Evolutionary conservation across 1,140 invertebrate species (phyloP).

Genomic region (Prorops nasuta): DNA sequence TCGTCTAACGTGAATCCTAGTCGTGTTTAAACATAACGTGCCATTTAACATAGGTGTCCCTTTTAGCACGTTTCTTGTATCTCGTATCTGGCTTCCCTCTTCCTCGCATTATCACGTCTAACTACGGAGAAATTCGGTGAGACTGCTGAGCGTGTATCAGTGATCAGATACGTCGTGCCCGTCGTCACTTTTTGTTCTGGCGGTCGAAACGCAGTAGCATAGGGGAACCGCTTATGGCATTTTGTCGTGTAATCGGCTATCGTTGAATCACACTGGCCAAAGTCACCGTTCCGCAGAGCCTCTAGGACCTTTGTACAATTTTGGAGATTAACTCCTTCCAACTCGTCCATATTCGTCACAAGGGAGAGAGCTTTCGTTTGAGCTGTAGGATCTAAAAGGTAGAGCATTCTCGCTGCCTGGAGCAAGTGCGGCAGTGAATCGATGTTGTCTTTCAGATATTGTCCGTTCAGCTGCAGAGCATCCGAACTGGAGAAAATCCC

Average conservation of each 20-base stretch:
- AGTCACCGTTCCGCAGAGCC: constrained; percentile 73
- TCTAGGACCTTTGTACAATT: constrained; percentile 77
- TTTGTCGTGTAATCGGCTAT: constrained; percentile 68
- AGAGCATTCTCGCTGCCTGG: constrained; percentile 72
- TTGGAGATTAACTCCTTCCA: constrained; percentile 63
- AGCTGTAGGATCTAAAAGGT: constrained; percentile 62
- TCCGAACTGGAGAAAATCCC: constrained; percentile 63
- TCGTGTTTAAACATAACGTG: too few relatives aligned
- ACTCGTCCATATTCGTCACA: constrained; percentile 62
- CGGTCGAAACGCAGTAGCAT: constrained; percentile 68
- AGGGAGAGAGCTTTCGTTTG: constrained; percentile 64
- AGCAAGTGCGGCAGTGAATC: constrained; percentile 69
- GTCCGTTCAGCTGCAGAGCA: constrained; percentile 67
- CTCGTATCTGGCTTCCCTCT: constrained; percentile 7
- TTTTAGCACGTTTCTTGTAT: neutral
- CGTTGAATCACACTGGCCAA: constrained; percentile 70
- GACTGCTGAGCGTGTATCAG: constrained; percentile 22
- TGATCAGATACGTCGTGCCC: too few relatives aligned
- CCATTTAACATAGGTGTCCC: neutral
- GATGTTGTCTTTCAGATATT: constrained; percentile 65
- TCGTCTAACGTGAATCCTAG: too few relatives aligned
- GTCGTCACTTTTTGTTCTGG: constrained; percentile 39
- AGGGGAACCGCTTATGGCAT: constrained; percentile 74
- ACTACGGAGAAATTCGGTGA: constrained; percentile 22
- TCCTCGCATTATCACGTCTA: constrained; percentile 28